These are phyloP conservation scores for Tuta absoluta DNA, from an alignment of 2,888 invertebrate species.

Conservation along the genomic window DNA sequence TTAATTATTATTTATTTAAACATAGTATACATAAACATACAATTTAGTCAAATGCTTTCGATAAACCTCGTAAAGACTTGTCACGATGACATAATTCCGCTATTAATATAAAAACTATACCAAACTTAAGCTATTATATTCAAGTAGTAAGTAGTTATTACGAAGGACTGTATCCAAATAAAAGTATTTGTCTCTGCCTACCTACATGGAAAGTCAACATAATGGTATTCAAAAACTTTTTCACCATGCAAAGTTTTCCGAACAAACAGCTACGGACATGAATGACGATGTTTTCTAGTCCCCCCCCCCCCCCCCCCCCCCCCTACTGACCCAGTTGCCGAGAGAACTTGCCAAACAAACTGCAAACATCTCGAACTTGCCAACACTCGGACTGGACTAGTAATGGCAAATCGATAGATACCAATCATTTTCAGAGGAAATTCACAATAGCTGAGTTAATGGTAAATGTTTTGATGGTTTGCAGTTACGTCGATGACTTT, in stretches of 20 bases:
- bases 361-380: slow-evolving; percentile 13
- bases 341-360: slow-evolving; percentile 18
- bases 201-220: background rate
- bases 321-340: slow-evolving; percentile 11
- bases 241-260: slow-evolving; percentile 1
- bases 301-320: background rate
- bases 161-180: background rate
- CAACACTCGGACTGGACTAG: background rate
- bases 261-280: slow-evolving; percentile 6
- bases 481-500: background rate
- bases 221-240: background rate
- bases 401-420: slow-evolving; percentile 12
- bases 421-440: background rate
- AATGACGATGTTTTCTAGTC: slow-evolving; percentile 9
- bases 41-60: no score
- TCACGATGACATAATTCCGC: no score
- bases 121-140: no score
- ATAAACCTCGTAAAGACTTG: no score
- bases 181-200: background rate
- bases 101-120: no score
- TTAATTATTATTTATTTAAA: no score
- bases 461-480: background rate
- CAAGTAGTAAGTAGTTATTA: no score
- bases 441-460: background rate
- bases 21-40: no score